These are phyloP conservation scores for Antheraea yamamai DNA, from an alignment of 2,888 invertebrate genomes.

Conservation along the genomic window DNA sequence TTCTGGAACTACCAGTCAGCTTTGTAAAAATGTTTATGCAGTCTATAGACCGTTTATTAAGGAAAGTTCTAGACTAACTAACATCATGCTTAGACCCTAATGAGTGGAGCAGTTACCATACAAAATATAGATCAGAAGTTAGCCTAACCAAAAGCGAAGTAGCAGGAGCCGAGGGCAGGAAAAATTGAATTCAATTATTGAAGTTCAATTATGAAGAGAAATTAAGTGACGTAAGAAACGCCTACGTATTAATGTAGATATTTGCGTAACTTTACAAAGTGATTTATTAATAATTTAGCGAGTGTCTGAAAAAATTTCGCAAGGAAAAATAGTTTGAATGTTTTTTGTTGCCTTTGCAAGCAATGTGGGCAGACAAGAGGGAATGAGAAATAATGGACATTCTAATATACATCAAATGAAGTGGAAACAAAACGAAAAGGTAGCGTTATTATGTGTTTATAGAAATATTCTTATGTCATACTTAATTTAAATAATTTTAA, in stretches of 20 bases:
- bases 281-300: neutral
- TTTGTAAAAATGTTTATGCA: too few species aligned
- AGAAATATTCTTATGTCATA: neutral
- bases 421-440: neutral
- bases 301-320: conserved; percentile 18
- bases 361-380: conserved; percentile 31
- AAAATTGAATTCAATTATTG: neutral
- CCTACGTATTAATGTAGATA: neutral
- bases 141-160: neutral
- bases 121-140: neutral
- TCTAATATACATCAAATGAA: neutral
- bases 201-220: neutral
- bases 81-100: too few species aligned
- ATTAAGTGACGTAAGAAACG: neutral
- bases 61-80: too few species aligned
- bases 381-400: conserved; percentile 43
- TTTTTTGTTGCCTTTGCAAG: conserved; percentile 36
- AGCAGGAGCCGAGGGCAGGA: neutral
- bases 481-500: neutral
- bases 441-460: neutral
- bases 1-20: too few species aligned
- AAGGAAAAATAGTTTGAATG: conserved; percentile 37
- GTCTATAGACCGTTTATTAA: too few species aligned
- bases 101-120: too few species aligned
- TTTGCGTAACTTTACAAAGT: neutral